Evolutionary conservation across 2,113 vertebrate genomes (phyloP).

Genomic region (Circaetus gallicus): DNA sequence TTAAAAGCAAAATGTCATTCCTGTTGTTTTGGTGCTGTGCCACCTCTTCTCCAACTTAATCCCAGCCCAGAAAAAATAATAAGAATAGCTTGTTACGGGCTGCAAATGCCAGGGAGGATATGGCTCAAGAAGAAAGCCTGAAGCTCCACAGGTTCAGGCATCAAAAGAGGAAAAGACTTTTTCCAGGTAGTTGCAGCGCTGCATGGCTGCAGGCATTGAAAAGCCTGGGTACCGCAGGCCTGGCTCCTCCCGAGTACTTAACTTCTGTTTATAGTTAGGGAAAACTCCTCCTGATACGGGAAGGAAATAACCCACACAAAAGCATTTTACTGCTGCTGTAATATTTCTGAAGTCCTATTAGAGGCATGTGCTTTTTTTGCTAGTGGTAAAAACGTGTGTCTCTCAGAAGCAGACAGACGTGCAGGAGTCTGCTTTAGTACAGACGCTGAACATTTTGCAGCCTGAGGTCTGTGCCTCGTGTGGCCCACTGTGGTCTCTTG

Average conservation of each 20-base stretch:
- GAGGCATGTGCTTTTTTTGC: neutral
- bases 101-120: neutral
- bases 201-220: slow-evolving; percentile 1
- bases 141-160: slow-evolving; percentile 35
- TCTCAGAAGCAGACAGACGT: neutral
- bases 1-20: neutral
- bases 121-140: slow-evolving; percentile 15
- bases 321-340: neutral
- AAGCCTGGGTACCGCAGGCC: neutral
- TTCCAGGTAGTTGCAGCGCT: neutral
- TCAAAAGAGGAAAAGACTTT: slow-evolving; percentile 35
- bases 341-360: slow-evolving; percentile 8
- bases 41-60: slow-evolving; percentile 12
- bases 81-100: neutral
- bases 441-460: rapidly evolving
- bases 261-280: slow-evolving; percentile 15
- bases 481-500: neutral
- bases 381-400: neutral
- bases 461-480: rapidly evolving
- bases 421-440: neutral
- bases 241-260: neutral
- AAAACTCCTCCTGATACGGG: slow-evolving; percentile 1
- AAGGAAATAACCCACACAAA: slow-evolving; percentile 39
- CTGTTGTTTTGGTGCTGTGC: neutral
- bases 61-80: slow-evolving; percentile 1